These are phyloP conservation scores for Cremastinae sp. DNA, from an alignment of 2,888 invertebrate genomes.

Conservation along the genomic window DNA sequence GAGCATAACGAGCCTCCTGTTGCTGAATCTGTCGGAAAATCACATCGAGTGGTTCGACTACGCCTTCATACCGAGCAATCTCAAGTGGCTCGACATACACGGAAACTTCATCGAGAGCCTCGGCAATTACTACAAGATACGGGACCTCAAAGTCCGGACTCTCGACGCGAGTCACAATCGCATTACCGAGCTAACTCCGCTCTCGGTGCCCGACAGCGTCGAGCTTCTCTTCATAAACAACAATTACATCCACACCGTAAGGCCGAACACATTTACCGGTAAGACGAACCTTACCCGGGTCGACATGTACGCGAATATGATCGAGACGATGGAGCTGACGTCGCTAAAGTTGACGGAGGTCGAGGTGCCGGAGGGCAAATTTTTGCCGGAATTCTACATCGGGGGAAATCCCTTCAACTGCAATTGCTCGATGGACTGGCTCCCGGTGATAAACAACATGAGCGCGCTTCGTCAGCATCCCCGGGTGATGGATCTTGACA, in stretches of 20 bases:
- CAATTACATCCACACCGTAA: slow-evolving; percentile 90
- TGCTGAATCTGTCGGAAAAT: slow-evolving; percentile 95
- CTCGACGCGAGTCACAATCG: slow-evolving; percentile 95
- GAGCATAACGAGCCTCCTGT: slow-evolving; percentile 90
- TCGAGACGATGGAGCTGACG: slow-evolving; percentile 91
- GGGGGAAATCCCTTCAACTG: slow-evolving; percentile 97
- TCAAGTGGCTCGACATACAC: slow-evolving; percentile 95
- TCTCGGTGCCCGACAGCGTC: slow-evolving; percentile 93
- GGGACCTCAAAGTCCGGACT: slow-evolving; percentile 86
- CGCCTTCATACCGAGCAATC: slow-evolving; percentile 93
- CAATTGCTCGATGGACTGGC: slow-evolving; percentile 97
- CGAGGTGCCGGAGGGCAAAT: slow-evolving; percentile 87
- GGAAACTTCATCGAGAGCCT: slow-evolving; percentile 93
- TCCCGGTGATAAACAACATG: slow-evolving; percentile 93
- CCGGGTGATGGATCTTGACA: slow-evolving; percentile 92
- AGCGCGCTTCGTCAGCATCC: slow-evolving; percentile 92
- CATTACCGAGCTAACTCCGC: slow-evolving; percentile 90
- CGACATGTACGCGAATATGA: slow-evolving; percentile 94
- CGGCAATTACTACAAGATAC: slow-evolving; percentile 93
- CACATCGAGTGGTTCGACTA: slow-evolving; percentile 96
- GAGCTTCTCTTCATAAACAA: slow-evolving; percentile 94
- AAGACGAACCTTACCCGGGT: slow-evolving; percentile 92
- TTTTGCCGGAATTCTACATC: slow-evolving; percentile 93
- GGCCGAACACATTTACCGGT: slow-evolving; percentile 92
- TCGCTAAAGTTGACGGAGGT: slow-evolving; percentile 90